These are phyloP conservation scores for Sipunculus nudus DNA, from an alignment of 2,888 invertebrate species.

Conservation along the genomic window DNA sequence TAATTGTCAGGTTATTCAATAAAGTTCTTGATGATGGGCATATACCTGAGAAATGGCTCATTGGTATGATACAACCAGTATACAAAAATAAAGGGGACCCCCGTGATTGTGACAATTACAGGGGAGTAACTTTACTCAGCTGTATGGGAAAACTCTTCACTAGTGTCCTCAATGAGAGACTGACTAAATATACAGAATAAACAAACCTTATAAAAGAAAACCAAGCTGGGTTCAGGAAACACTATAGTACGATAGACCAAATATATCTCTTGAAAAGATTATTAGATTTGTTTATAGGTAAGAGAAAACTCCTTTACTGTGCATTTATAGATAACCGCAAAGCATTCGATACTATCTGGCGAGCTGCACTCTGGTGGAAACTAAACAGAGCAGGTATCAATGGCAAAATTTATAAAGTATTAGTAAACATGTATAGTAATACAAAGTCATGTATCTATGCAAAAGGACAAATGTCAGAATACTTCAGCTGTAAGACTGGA, in stretches of 20 bases:
- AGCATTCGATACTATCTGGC: conserved; percentile 2
- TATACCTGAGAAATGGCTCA: no score
- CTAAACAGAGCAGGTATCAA: neutral
- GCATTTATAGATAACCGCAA: neutral
- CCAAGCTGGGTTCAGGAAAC: conserved; percentile 9
- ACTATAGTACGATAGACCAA: neutral
- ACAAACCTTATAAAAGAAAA: conserved; percentile 1
- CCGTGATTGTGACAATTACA: conserved; percentile 6
- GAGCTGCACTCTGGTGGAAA: conserved; percentile 6
- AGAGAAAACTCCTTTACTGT: neutral
- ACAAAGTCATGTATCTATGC: neutral
- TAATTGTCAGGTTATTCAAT: no score
- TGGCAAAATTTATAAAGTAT: neutral
- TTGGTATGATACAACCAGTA: no score
- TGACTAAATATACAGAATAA: neutral
- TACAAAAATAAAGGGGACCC: no score
- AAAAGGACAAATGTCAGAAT: neutral
- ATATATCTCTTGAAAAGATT: neutral
- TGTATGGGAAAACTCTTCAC: conserved; percentile 8
- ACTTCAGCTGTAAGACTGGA: neutral
- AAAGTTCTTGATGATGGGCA: no score
- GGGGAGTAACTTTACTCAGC: conserved; percentile 5
- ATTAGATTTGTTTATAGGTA: neutral
- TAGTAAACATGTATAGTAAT: conserved; percentile 3
- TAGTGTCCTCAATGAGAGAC: neutral